These are phyloP conservation scores for Bombus polaris DNA, from an alignment of 1,140 invertebrate genomes.

Conservation along the genomic window DNA sequence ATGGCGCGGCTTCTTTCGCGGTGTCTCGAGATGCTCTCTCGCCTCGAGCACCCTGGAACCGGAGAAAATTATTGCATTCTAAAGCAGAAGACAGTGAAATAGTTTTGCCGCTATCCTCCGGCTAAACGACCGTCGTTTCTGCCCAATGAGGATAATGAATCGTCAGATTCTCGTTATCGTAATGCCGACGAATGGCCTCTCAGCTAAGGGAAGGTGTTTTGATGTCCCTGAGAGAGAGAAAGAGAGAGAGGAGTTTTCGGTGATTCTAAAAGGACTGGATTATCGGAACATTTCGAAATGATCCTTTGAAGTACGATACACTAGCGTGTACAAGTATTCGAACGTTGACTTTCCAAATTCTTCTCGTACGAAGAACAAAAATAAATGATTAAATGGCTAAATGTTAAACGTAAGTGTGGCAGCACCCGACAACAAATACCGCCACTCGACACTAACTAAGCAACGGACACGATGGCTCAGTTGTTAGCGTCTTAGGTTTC, in stretches of 20 bases:
- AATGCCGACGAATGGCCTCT: neutral
- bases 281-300: neutral
- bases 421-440: too few species aligned
- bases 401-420: too few species aligned
- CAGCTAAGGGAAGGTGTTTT: neutral
- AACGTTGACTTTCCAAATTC: neutral
- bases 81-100: conserved; percentile 49
- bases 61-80: conserved; percentile 54
- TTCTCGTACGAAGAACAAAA: too few species aligned
- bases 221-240: neutral
- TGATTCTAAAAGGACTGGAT: neutral
- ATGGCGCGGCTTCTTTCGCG: neutral
- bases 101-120: conserved; percentile 13
- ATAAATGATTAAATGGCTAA: too few species aligned
- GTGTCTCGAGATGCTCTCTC: conserved; percentile 13
- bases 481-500: too few species aligned
- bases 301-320: neutral
- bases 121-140: conserved; percentile 1
- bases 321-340: neutral
- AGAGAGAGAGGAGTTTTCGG: neutral
- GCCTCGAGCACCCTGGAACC: conserved; percentile 2
- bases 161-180: conserved; percentile 32
- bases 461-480: too few species aligned
- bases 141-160: conserved; percentile 28
- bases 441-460: too few species aligned